Percentiles rank a stretch among this genome's conserved stretches.
Evolutionary conservation across 2,797 vertebrate species (phyloP).

Genomic region (Gallinago nigripennis): DNA sequence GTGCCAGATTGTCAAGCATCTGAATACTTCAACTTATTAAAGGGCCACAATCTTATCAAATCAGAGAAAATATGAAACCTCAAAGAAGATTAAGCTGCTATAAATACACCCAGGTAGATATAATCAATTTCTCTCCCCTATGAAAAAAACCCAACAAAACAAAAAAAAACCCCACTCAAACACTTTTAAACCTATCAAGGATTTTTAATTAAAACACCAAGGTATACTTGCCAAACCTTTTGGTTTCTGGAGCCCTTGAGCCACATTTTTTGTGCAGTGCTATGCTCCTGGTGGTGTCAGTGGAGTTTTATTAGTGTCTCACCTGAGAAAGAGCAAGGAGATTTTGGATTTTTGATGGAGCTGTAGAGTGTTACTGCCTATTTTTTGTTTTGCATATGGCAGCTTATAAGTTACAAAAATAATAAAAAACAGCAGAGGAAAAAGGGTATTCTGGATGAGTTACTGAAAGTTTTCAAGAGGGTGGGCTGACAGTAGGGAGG

Average conservation of each 20-base stretch:
- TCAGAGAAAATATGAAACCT: background rate
- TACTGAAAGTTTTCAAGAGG: background rate
- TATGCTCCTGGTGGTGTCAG: background rate
- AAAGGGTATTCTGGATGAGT: background rate
- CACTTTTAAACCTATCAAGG: background rate
- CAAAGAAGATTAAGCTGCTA: background rate
- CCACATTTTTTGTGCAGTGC: background rate
- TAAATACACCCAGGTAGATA: background rate
- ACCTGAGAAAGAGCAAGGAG: background rate
- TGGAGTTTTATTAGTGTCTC: background rate
- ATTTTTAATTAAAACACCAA: background rate
- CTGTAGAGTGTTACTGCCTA: background rate
- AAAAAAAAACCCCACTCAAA: background rate
- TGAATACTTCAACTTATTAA: constrained; percentile 38
- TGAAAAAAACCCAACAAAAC: background rate
- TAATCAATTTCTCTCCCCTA: background rate
- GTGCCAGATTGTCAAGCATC: constrained; percentile 61
- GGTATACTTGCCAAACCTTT: background rate
- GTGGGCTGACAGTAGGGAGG: background rate
- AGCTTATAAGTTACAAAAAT: background rate
- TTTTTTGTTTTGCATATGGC: background rate
- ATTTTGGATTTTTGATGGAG: background rate
- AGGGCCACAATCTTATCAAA: constrained; percentile 32
- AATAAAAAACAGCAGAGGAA: background rate
- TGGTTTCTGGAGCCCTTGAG: background rate